These are phyloP conservation scores for Dipus sagitta DNA, from an alignment of 2,797 vertebrate genomes.

Conservation along the genomic window DNA sequence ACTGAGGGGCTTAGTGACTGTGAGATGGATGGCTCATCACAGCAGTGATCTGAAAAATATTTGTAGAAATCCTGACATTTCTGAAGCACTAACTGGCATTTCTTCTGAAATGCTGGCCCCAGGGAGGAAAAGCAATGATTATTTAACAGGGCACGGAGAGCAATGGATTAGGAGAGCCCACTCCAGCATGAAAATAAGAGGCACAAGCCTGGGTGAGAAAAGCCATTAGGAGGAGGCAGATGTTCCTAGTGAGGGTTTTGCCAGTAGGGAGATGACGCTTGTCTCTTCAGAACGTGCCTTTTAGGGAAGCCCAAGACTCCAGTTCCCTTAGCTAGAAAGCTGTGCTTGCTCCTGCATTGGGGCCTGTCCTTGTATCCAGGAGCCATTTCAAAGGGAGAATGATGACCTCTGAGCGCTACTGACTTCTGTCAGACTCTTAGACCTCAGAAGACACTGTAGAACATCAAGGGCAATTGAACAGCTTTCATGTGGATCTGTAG, in stretches of 20 bases:
- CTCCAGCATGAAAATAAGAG: background rate
- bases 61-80: conserved; percentile 77
- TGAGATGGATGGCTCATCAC: conserved; percentile 55
- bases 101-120: conserved; percentile 66
- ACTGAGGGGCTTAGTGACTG: conserved; percentile 50
- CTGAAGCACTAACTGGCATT: conserved; percentile 65
- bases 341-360: background rate
- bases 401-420: background rate
- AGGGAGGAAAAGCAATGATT: conserved; percentile 62
- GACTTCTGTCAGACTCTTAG: background rate
- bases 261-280: background rate
- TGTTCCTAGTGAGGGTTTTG: background rate
- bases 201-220: background rate
- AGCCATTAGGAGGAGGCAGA: conserved; percentile 23
- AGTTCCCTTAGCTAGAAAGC: background rate
- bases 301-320: background rate
- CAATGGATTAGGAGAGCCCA: conserved; percentile 32
- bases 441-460: background rate
- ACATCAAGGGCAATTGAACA: conserved; percentile 26
- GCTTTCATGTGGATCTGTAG: background rate
- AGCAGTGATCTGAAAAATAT: conserved; percentile 68
- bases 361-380: background rate
- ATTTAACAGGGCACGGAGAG: conserved; percentile 65
- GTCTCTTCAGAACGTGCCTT: conserved; percentile 13
- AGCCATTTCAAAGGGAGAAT: background rate